Percentiles rank a stretch among this genome's conserved stretches.
phyloP scores from a whole-genome alignment of 2,888 invertebrate species.

The Unio pictorum region DNA sequence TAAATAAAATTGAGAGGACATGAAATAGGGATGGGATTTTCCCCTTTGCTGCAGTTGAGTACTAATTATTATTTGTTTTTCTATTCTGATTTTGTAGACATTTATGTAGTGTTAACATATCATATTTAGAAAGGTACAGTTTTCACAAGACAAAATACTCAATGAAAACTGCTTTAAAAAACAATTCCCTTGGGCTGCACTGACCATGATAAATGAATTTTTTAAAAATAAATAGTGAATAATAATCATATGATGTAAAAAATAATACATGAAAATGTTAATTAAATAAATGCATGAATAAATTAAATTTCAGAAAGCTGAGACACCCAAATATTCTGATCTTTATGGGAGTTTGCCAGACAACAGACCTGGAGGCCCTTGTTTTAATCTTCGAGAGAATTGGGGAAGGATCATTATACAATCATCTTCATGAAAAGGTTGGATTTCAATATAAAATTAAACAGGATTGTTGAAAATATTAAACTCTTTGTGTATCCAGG shows the following conservation, averaged over 20 bases:
- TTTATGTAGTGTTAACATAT: no score
- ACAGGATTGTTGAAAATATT: no score
- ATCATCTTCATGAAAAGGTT: slow-evolving; percentile 69
- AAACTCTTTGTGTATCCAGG: not conserved
- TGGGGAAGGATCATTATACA: slow-evolving; percentile 71
- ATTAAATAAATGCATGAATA: not conserved
- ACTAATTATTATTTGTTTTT: no score
- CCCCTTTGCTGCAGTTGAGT: no score
- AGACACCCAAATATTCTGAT: slow-evolving; percentile 70
- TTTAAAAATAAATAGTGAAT: no score
- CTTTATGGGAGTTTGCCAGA: slow-evolving; percentile 72
- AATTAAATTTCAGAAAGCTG: slow-evolving; percentile 46
- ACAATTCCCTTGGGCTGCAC: no score
- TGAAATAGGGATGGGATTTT: no score
- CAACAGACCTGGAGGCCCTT: slow-evolving; percentile 68
- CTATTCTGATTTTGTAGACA: no score
- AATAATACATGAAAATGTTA: not conserved
- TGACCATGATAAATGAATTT: not conserved
- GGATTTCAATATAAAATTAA: not conserved
- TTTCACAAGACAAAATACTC: no score
- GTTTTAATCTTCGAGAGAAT: slow-evolving; percentile 72
- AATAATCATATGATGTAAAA: not conserved
- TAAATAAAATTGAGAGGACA: no score
- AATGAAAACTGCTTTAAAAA: no score
- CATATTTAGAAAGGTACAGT: no score